Conservation (phyloP, 2,888 invertebrate genomes). For the Allacma fusca region DNA sequence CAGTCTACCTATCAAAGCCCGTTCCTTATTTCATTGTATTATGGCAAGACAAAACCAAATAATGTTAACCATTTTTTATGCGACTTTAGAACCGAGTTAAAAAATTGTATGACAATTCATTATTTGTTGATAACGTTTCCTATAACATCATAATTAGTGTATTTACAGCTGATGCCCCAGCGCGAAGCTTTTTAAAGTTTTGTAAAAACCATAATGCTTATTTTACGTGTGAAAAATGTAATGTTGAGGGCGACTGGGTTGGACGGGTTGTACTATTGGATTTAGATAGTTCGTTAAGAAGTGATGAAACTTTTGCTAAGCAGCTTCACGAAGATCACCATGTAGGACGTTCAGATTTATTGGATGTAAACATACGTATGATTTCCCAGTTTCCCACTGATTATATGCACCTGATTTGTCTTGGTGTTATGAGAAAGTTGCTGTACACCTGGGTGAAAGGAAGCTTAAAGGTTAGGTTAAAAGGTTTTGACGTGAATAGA, state of each 20-base stretch:
- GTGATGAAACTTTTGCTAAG: background rate
- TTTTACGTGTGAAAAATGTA: too few relatives aligned
- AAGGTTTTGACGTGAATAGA: background rate
- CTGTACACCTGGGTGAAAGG: constrained; percentile 39
- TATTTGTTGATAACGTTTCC: background rate
- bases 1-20: background rate
- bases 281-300: background rate
- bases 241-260: constrained; percentile 1
- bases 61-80: background rate
- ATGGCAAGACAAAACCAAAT: constrained; percentile 12
- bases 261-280: constrained; percentile 1
- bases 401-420: constrained; percentile 51
- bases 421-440: constrained; percentile 50
- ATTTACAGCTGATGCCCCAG: too few relatives aligned
- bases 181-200: too few relatives aligned
- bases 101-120: background rate
- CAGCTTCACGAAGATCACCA: constrained; percentile 24
- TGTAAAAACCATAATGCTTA: too few relatives aligned
- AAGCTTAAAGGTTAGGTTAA: constrained; percentile 14
- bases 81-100: background rate
- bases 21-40: background rate
- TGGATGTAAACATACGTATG: constrained; percentile 36
- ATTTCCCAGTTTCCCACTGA: constrained; percentile 46
- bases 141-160: background rate
- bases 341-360: constrained; percentile 20